Evolutionary conservation across 2,888 invertebrate species (phyloP), one percentile per base, ranked within the genome.

Genomic region (Furcula furcula): DNA sequence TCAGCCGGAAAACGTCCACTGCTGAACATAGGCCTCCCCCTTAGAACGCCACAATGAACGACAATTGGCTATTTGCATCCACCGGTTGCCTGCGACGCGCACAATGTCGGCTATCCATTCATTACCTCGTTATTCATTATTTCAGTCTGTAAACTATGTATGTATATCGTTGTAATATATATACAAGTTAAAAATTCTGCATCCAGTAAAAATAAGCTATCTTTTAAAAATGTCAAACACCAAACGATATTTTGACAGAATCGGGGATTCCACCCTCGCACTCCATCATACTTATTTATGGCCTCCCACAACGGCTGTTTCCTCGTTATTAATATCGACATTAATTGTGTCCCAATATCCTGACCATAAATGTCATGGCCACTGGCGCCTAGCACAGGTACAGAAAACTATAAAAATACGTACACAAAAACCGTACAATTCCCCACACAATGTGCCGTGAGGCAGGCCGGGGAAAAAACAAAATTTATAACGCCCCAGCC

Each of bases 361-460:
- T 84, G 78, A 56, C 77, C 72, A 77, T 87, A 81, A 86, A 87
- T 79, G 87, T 86, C 86, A 83, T 70, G 76, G 73, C 79, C 79
- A 73, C 77, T 85, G 88, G 88, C 88, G 88, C 88, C 88, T 88
- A 80, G 76, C 54, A 69, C 87, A 88, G 88, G 88, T 87, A 87
- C 55, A 69, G 55, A 35, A 64, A 70, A 68, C 75, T 66, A 71
- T 76, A 76, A 75, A 79, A 76, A 64, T 72, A 68, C 68, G 52
- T 70, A 57, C 62, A 78, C 67, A 86, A 86, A 82, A 81, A 84
- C n/a, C 77, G 57, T 64, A 66, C 65, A 69, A 76, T 68, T 66
- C 71, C 53, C 56, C 60, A 76, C 63, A 77, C 80, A 84, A 86
- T 76, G 75, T 71, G 72, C 66, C 60, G 70, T 74, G 77, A 76